A percentile compares a stretch with the other conserved stretches of the same genome.
Evolutionary conservation across 2,113 vertebrate genomes (phyloP).

Genomic region (Aramus guarauna): DNA sequence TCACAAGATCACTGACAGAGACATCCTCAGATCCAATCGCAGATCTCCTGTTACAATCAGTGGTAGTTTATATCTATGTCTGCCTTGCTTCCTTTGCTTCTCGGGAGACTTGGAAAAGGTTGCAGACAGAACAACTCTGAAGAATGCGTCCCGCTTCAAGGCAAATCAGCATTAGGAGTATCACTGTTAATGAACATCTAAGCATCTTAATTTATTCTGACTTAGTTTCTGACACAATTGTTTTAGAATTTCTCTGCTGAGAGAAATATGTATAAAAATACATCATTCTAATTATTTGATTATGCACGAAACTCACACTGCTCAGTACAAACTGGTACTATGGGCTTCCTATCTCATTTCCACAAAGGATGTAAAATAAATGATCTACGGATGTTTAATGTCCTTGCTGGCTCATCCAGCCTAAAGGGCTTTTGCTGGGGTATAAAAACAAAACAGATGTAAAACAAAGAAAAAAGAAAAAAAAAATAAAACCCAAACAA

Average conservation of each 20-base stretch:
- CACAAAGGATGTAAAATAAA: background rate
- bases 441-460: background rate
- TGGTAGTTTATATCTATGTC: background rate
- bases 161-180: background rate
- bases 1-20: background rate
- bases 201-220: background rate
- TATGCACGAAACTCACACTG: background rate
- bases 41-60: background rate
- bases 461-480: no score
- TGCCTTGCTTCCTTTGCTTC: background rate
- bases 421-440: background rate
- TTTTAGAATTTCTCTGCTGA: background rate
- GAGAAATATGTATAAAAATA: background rate
- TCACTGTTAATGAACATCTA: background rate
- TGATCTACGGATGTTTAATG: background rate
- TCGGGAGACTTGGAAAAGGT: background rate
- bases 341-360: background rate
- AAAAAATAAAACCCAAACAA: no score
- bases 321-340: background rate
- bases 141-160: background rate
- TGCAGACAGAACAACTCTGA: background rate
- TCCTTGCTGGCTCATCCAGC: background rate
- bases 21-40: accelerated
- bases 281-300: background rate
- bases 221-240: background rate